Conservation (phyloP, 2,888 invertebrate species). For the Gymnosoma rotundatum region DNA sequence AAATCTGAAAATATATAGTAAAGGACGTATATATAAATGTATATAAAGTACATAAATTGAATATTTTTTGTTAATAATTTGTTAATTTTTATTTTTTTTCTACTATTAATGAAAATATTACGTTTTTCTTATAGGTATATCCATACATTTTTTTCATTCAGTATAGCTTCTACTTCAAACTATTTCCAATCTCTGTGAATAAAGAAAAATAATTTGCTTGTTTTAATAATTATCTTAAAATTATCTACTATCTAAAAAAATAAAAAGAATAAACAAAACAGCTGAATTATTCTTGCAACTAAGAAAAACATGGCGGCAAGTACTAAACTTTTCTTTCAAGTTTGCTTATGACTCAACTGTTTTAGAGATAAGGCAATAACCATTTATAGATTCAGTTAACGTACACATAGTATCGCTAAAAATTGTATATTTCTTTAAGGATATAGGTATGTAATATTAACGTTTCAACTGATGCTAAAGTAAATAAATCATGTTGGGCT, state of each 20-base stretch:
- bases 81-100: constrained; percentile 35
- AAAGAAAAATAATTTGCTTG: constrained; percentile 30
- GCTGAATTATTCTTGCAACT: background rate
- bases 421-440: background rate
- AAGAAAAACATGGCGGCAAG: background rate
- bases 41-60: constrained; percentile 24
- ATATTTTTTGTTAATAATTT: constrained; percentile 34
- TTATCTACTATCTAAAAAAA: constrained; percentile 8
- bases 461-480: too few species aligned
- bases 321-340: background rate
- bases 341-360: constrained; percentile 13
- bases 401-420: background rate
- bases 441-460: too few species aligned
- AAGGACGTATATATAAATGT: constrained; percentile 4
- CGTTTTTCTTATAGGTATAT: background rate
- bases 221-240: constrained; percentile 4
- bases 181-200: constrained; percentile 30
- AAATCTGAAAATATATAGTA: constrained; percentile 6
- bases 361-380: background rate
- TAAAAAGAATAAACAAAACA: constrained; percentile 32
- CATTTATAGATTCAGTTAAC: background rate
- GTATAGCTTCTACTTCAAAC: constrained; percentile 40
- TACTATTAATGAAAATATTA: constrained; percentile 3
- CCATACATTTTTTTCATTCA: background rate
- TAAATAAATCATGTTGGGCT: too few species aligned